phyloP scores from a whole-genome alignment of 2,888 invertebrate species.

The Piscicola geometra region DNA sequence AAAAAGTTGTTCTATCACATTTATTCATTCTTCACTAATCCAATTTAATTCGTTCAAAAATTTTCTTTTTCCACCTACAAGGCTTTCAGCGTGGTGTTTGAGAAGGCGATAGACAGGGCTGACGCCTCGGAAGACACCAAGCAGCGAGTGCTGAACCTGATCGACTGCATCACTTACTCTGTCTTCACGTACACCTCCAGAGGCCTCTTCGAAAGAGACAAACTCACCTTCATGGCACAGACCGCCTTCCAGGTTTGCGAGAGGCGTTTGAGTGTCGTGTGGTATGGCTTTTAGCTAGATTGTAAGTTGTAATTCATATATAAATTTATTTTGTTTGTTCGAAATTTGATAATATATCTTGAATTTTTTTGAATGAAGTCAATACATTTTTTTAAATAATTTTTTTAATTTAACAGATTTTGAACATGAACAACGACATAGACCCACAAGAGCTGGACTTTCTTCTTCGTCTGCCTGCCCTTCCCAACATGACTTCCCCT shows the following conservation, averaged over 20 bases:
- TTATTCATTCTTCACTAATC: neutral
- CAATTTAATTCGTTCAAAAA: too few species aligned
- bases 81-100: slow-evolving; percentile 96
- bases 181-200: slow-evolving; percentile 90
- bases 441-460: slow-evolving; percentile 81
- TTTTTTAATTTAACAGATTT: slow-evolving; percentile 63
- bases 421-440: slow-evolving; percentile 80
- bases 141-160: slow-evolving; percentile 76
- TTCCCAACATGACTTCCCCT: slow-evolving; percentile 85
- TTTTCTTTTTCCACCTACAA: slow-evolving; percentile 53
- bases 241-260: slow-evolving; percentile 81
- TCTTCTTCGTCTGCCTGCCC: slow-evolving; percentile 81
- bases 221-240: slow-evolving; percentile 89
- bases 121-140: slow-evolving; percentile 75
- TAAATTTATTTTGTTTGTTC: neutral
- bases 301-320: too few species aligned
- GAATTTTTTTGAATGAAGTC: neutral
- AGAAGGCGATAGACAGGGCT: slow-evolving; percentile 86
- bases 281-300: too few species aligned
- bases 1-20: neutral
- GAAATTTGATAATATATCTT: neutral
- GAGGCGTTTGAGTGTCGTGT: too few species aligned
- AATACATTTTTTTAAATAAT: neutral
- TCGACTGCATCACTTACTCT: slow-evolving; percentile 87
- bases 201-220: slow-evolving; percentile 91